Conservation (phyloP, 1,140 invertebrate genomes). For the Diploscapter pachys region DNA sequence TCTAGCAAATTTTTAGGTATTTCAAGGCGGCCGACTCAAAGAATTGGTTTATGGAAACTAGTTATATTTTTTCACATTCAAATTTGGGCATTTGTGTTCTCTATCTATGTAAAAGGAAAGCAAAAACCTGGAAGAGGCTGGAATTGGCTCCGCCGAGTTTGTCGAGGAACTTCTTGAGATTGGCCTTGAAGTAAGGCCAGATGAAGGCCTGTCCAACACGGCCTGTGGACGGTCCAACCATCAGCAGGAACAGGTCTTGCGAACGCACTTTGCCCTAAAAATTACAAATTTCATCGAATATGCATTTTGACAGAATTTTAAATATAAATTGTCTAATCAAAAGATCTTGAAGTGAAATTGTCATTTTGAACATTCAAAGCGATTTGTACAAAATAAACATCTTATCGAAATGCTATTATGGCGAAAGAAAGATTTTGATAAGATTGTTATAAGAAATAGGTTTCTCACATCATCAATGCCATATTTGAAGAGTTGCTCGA, state of each 20-base stretch:
- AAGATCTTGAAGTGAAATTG: no score
- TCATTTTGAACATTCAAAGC: no score
- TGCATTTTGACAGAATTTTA: no score
- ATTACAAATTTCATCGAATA: not conserved
- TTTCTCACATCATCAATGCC: slow-evolving; percentile 68
- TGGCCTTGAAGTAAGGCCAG: slow-evolving; percentile 87
- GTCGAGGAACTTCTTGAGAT: slow-evolving; percentile 69
- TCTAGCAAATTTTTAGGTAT: no score
- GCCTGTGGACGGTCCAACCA: slow-evolving; percentile 65
- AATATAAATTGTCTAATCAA: no score
- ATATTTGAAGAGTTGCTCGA: slow-evolving; percentile 79
- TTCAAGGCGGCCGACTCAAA: no score
- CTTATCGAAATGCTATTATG: no score
- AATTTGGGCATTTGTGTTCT: no score
- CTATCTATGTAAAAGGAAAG: no score
- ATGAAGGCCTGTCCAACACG: slow-evolving; percentile 74
- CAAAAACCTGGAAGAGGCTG: slow-evolving; percentile 47
- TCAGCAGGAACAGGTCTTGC: slow-evolving; percentile 83
- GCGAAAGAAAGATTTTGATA: not conserved
- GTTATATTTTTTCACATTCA: no score
- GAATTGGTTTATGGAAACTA: no score
- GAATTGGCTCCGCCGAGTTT: slow-evolving; percentile 46
- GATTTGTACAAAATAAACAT: no score
- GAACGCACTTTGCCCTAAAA: slow-evolving; percentile 78
- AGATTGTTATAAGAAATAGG: not conserved